Evolutionary conservation across 2,888 invertebrate species (phyloP).

Genomic region (Aelia acuminata): DNA sequence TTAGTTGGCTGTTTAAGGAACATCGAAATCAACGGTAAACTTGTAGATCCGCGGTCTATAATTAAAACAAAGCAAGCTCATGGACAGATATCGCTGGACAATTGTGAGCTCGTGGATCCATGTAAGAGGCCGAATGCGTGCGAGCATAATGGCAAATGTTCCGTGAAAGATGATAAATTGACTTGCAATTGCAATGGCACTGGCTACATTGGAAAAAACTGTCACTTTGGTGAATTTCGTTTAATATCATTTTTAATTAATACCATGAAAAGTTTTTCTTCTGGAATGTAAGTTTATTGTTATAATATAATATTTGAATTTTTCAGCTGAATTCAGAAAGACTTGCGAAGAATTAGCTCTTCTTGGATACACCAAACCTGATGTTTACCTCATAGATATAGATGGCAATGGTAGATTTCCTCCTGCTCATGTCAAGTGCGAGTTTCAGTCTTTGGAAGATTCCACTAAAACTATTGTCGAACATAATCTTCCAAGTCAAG

Average conservation of each 20-base stretch:
- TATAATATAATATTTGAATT: slow-evolving; percentile 47
- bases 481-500: slow-evolving; percentile 91
- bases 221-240: slow-evolving; percentile 81
- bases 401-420: slow-evolving; percentile 94
- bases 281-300: neutral
- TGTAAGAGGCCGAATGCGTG: slow-evolving; percentile 92
- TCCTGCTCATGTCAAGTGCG: slow-evolving; percentile 92
- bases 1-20: slow-evolving; percentile 94
- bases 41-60: slow-evolving; percentile 85
- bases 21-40: slow-evolving; percentile 85
- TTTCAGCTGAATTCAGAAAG: slow-evolving; percentile 84
- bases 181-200: slow-evolving; percentile 92
- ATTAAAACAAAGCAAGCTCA: slow-evolving; percentile 83
- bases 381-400: slow-evolving; percentile 93
- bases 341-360: slow-evolving; percentile 94
- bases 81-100: slow-evolving; percentile 90
- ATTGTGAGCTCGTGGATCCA: slow-evolving; percentile 91
- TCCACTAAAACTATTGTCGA: slow-evolving; percentile 91
- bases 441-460: slow-evolving; percentile 89
- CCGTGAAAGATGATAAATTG: slow-evolving; percentile 88
- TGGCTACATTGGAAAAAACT: slow-evolving; percentile 93
- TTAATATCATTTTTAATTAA: neutral
- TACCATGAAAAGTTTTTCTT: no score
- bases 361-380: slow-evolving; percentile 89
- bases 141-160: slow-evolving; percentile 92